Evolutionary conservation across 1,140 invertebrate species (phyloP).

Genomic region (Carposina sasakii): DNA sequence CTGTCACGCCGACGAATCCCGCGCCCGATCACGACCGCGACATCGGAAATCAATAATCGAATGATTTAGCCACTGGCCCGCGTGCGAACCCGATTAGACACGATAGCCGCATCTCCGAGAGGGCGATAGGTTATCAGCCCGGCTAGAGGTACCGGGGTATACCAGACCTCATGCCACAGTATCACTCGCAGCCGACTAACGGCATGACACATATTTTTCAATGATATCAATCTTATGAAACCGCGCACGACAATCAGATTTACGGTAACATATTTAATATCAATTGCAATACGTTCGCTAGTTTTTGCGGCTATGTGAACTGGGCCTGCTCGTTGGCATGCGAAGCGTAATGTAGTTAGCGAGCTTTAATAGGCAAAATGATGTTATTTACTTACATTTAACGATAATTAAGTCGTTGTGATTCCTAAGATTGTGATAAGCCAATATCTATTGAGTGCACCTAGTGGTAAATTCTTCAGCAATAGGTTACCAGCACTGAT

Average conservation of each 20-base stretch:
- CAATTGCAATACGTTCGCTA: slow-evolving; percentile 35
- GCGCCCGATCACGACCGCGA: slow-evolving; percentile 68
- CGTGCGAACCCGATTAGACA: slow-evolving; percentile 69
- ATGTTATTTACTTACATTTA: no score
- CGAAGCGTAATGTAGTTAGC: no score
- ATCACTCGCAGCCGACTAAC: slow-evolving; percentile 48
- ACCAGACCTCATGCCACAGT: slow-evolving; percentile 42
- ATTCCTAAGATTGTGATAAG: no score
- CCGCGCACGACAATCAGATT: slow-evolving; percentile 39
- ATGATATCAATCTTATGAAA: slow-evolving; percentile 50
- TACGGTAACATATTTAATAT: slow-evolving; percentile 45
- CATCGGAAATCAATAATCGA: slow-evolving; percentile 71
- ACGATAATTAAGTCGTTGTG: no score
- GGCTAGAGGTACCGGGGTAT: no score
- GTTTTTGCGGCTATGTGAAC: slow-evolving; percentile 25
- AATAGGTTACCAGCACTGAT: no score
- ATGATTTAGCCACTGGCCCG: slow-evolving; percentile 69
- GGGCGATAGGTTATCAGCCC: slow-evolving; percentile 65
- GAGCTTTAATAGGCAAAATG: no score
- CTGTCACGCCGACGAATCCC: slow-evolving; percentile 59
- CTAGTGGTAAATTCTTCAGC: no score
- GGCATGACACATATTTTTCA: slow-evolving; percentile 54
- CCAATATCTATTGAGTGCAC: no score
- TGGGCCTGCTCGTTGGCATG: no score
- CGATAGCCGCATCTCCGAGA: slow-evolving; percentile 55